Base-by-base conservation (phyloP, 2,888 invertebrate species). In the Campopleginae sp. region DNA sequence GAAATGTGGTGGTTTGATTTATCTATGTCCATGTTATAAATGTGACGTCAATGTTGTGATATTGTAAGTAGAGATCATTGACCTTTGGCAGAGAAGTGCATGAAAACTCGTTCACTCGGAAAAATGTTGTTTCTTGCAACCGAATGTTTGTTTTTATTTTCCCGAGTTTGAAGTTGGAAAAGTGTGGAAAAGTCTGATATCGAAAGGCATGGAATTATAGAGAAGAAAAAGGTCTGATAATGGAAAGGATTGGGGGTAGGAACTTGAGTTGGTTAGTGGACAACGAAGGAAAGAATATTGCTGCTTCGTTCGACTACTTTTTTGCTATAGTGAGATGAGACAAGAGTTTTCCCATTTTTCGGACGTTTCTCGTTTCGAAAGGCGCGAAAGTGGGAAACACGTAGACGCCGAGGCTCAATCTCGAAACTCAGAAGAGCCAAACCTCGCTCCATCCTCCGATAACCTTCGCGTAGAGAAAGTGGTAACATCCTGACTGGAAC, bases 261-360 rank as follows among this genome's bases (percentile, higher is more conserved):
- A 82, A 74, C 17, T 78, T 65, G 65, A 19, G 75, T 19, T 0
- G 46, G 44, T 12, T n/a, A 66, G 61, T 33, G 71, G 77, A 38
- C 27, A 65, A 31, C 65, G 38, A 65, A 71, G 27, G 23, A 78
- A 58, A 51, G 71, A 46, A 27, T 65, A 82, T 54, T 31, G 38
- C 2, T 7, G 54, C 27, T 58, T 27, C 14, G 44, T 58, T 46
- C 8, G 27, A 8, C 38, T n/a, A 17, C 19, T 76, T 68, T 61
- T 68, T 38, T 58, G 19, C 54, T 54, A 33, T 38, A 42, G 31
- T 48, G 23, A 58, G 46, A 78, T 38, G 71, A 83, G 70, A 71
- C 33, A 42, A 51, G 85, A 87, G 87, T 87, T 87, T 87, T 86
- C 86, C 86, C 82, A 86, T 87, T 86, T 86, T 87, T 86, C 51